Evolutionary conservation across 2,888 invertebrate species (phyloP), one percentile per base, ranked within the genome.

Genomic region (Epinotia bilunana): DNA sequence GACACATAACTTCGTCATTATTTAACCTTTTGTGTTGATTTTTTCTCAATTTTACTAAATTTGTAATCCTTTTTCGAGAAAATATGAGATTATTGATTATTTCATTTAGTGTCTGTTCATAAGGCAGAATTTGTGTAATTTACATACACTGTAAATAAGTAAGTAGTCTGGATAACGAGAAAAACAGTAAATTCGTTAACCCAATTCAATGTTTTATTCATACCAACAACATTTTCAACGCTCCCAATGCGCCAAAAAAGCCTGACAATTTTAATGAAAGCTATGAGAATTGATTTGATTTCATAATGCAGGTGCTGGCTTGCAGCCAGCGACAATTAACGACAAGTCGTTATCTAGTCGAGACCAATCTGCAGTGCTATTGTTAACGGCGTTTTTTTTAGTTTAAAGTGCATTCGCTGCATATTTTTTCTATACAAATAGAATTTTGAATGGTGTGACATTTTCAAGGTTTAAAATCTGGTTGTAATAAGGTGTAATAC

Each of bases 291-390:
- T 64, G 63, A 74, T 70, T 64, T 65, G 64, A 58, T 70, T 60
- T 33, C 60, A 64, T 74, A 71, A 74, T 77, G 77, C 78, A 77
- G 78, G 78, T 77, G 73, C 76, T 77, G 73, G 75, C 75, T 61
- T 12, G 7, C n/a, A 6, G 62, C 77, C 77, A 77, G 53, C 55
- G 70, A 65, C 77, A 76, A 77, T 77, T 77, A 77, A 72, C 55
- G 70, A 72, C 53, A 65, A 72, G 33, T 69, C 62, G 67, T 73
- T 73, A 68, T 70, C 72, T 57, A 73, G 49, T 23, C 60, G 58
- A 60, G 64, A 73, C 68, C 55, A 69, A 70, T 68, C 68, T 49
- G 33, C 72, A 64, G 49, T 60, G 49, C 49, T 68, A 57, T 70
- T 70, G 74, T 71, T 43, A 57, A 67, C 49, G 73, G 55, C 23